Percentiles rank a stretch among this genome's conserved stretches.
Conservation (phyloP, 2,797 vertebrate genomes). For the Danio jaintianensis region DNA sequence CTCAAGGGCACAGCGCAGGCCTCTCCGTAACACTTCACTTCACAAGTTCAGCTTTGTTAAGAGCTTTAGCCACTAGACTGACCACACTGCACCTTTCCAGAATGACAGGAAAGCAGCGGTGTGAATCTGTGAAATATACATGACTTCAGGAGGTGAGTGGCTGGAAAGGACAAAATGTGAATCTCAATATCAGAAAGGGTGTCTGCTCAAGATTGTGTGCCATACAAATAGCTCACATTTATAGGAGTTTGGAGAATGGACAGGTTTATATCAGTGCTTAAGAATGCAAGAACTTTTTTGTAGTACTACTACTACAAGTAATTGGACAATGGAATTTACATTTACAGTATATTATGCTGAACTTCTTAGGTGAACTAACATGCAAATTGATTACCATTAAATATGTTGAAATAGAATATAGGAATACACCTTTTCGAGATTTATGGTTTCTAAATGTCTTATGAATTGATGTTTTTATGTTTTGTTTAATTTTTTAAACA, state of each 20-base stretch:
- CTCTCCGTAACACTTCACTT: constrained; percentile 21
- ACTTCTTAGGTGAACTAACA: not conserved
- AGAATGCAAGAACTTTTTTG: not conserved
- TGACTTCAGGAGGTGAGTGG: constrained; percentile 8
- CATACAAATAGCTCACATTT: not conserved
- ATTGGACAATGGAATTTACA: too few relatives aligned
- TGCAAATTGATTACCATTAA: not conserved
- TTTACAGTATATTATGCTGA: not conserved
- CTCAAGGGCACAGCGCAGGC: constrained; percentile 24
- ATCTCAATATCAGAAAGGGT: constrained; percentile 8
- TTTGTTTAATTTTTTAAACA: not conserved
- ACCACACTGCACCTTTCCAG: constrained; percentile 19
- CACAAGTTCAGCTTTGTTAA: constrained; percentile 30
- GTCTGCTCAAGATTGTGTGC: not conserved
- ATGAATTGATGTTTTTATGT: not conserved
- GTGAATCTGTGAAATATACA: constrained; percentile 44
- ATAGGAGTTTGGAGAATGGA: not conserved
- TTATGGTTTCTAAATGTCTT: not conserved
- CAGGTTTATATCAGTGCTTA: not conserved
- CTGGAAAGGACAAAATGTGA: constrained; percentile 4
- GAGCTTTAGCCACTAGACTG: constrained; percentile 30
- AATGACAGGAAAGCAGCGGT: constrained; percentile 18
- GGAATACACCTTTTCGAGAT: too few relatives aligned
- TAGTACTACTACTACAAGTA: too few relatives aligned
- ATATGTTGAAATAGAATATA: not conserved